These are phyloP conservation scores for Phalloptychus januarius DNA, from an alignment of 2,797 vertebrate genomes.

Conservation along the genomic window DNA sequence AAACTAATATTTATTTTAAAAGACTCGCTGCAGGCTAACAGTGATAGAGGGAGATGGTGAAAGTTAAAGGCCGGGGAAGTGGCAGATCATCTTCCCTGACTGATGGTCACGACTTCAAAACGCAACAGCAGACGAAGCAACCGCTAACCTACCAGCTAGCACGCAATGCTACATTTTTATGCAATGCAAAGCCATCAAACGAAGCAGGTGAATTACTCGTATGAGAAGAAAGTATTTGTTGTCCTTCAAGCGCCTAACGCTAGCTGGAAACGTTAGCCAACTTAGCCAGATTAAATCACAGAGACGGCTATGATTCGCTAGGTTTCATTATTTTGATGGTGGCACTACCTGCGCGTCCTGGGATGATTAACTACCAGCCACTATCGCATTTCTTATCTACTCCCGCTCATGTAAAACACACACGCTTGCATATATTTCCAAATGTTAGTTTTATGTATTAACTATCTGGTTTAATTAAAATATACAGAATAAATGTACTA, in stretches of 20 bases:
- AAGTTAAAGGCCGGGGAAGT: slow-evolving; percentile 55
- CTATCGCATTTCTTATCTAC: neutral
- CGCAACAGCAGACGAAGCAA: slow-evolving; percentile 40
- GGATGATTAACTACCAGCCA: slow-evolving; percentile 13
- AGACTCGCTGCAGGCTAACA: neutral
- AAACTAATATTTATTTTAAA: slow-evolving; percentile 1
- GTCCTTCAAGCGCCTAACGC: neutral
- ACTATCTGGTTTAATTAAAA: neutral
- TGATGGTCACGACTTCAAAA: slow-evolving; percentile 72
- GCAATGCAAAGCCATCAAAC: neutral
- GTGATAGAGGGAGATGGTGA: slow-evolving; percentile 7
- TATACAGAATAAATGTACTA: neutral
- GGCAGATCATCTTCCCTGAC: slow-evolving; percentile 54
- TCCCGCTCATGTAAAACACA: neutral
- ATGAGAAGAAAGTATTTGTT: neutral
- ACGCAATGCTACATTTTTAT: neutral
- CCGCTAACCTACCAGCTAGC: slow-evolving; percentile 17
- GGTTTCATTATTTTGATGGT: slow-evolving; percentile 46
- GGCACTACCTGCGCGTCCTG: slow-evolving; percentile 49
- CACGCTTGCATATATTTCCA: fast-evolving
- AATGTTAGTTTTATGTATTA: neutral
- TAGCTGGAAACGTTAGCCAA: slow-evolving; percentile 42
- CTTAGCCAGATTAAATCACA: slow-evolving; percentile 60
- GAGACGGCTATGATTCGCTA: slow-evolving; percentile 48
- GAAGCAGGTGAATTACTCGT: neutral